Base-by-base conservation (phyloP, 2,797 vertebrate species). In the Tragopan temminckii region DNA sequence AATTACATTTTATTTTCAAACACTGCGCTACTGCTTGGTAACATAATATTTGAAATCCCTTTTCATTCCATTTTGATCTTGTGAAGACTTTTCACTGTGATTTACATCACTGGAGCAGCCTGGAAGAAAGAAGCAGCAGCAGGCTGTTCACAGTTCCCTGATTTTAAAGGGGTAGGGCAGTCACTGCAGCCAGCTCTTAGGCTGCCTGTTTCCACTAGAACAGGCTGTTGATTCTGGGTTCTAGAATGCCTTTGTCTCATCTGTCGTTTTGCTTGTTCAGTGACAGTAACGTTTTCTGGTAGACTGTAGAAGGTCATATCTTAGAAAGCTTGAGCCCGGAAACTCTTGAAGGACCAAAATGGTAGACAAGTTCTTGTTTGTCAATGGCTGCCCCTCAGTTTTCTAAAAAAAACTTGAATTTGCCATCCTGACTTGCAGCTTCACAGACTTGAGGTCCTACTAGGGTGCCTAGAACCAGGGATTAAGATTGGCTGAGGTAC, bases 1-100 rank as follows among this genome's bases (percentile, higher is more conserved):
- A 95, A 97, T 93, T 90, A 63, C 24, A 15, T 95, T 90, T 95
- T 92, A 85, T 93, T 95, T 97, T 92, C 79, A 90, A 92, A 2
- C 43, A 50, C 50, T 72, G 76, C 85, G 89, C 87, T 94, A 85
- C 92, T 90, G 84, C 94, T 93, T 95, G 80, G 86, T 88, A 95
- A 88, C 86, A 67, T 85, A 87, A 82, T 91, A 92, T 92, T 95
- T 93, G 92, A 93, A 93, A 95, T 85, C 38, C 40, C 80, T 93
- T 92, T 80, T 94, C 81, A 72, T 92, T 95, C 52, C 2, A 0
- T 74, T 92, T 89, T 79, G 89, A 92, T 69, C 55, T 66, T 2
- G 35, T 75, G 66, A 94, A 93, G n/a, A 89, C 85, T 43, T 89
- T 79, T 55, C 33, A 21, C 19, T 63, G 52, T 89, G 81, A 86